These are phyloP conservation scores for Hyperoodon ampullatus DNA, from an alignment of 2,113 vertebrate genomes.

Conservation along the genomic window DNA sequence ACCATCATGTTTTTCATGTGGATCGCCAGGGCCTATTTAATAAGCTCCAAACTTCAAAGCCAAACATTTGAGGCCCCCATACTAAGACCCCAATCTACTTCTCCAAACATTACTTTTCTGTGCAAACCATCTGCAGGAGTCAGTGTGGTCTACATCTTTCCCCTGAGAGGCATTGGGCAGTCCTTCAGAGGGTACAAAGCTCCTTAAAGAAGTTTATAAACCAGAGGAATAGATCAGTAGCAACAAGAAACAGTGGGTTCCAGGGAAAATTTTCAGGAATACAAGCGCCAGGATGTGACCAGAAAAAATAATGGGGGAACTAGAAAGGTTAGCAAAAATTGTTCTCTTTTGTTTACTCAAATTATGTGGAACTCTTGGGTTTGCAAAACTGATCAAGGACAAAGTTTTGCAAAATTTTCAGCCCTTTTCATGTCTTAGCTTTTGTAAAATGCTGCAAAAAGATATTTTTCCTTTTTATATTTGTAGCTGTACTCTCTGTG, in stretches of 20 bases:
- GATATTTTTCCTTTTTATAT: background rate
- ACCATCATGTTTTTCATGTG: background rate
- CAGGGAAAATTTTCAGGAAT: background rate
- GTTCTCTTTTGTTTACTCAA: background rate
- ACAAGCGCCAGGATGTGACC: background rate
- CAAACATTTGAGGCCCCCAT: background rate
- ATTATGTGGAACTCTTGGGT: background rate
- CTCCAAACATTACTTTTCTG: background rate
- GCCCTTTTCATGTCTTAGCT: background rate
- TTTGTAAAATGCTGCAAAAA: constrained; percentile 26
- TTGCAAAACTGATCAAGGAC: constrained; percentile 19
- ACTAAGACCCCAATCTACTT: background rate
- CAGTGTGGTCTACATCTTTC: background rate
- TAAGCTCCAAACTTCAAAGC: background rate
- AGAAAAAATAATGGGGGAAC: background rate
- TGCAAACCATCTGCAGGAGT: background rate
- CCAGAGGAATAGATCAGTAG: background rate
- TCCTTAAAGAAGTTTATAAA: background rate
- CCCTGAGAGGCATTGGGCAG: background rate
- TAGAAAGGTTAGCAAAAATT: background rate
- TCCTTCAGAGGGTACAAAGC: background rate
- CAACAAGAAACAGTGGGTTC: background rate
- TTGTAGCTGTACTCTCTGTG: background rate
- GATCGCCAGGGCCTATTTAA: background rate
- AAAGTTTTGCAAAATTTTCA: background rate